Conservation (phyloP, 2,113 vertebrate species). For the Perca flavescens region DNA sequence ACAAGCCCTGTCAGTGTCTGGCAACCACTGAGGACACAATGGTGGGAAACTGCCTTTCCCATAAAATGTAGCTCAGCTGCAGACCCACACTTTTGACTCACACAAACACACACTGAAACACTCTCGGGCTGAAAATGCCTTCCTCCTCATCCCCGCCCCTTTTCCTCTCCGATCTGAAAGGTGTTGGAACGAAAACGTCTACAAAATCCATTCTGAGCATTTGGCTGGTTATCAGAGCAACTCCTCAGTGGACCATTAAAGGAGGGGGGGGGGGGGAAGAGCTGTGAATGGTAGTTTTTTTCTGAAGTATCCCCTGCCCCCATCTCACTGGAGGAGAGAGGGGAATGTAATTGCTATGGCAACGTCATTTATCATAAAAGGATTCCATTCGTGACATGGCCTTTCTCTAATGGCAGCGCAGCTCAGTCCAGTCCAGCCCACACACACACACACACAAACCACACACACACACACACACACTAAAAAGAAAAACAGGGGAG, state of each 20-base stretch:
- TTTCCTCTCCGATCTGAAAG: slow-evolving; percentile 76
- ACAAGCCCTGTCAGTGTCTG: slow-evolving; percentile 87
- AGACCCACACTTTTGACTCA: slow-evolving; percentile 75
- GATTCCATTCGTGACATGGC: slow-evolving; percentile 79
- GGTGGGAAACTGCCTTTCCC: slow-evolving; percentile 82
- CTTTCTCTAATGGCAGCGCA: slow-evolving; percentile 74
- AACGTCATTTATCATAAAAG: slow-evolving; percentile 87
- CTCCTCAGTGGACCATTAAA: slow-evolving; percentile 68
- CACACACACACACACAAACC: slow-evolving; percentile 43
- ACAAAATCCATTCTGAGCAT: slow-evolving; percentile 81
- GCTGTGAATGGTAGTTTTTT: slow-evolving; percentile 79
- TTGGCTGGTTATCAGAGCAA: slow-evolving; percentile 87
- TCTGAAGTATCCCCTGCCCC: slow-evolving; percentile 69
- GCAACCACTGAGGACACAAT: slow-evolving; percentile 81
- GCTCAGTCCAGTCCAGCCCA: slow-evolving; percentile 14
- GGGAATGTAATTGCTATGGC: slow-evolving; percentile 85
- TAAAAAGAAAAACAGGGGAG: slow-evolving; percentile 27
- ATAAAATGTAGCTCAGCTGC: slow-evolving; percentile 73
- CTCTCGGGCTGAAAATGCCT: slow-evolving; percentile 74
- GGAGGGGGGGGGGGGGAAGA: not conserved
- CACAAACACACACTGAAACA: slow-evolving; percentile 75
- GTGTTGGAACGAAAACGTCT: slow-evolving; percentile 80
- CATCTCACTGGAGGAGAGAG: slow-evolving; percentile 75
- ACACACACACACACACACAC: slow-evolving; percentile 38
- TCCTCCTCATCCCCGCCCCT: slow-evolving; percentile 70